Base-by-base conservation (phyloP, 2,797 vertebrate species). In the Aulostomus chinensis region DNA sequence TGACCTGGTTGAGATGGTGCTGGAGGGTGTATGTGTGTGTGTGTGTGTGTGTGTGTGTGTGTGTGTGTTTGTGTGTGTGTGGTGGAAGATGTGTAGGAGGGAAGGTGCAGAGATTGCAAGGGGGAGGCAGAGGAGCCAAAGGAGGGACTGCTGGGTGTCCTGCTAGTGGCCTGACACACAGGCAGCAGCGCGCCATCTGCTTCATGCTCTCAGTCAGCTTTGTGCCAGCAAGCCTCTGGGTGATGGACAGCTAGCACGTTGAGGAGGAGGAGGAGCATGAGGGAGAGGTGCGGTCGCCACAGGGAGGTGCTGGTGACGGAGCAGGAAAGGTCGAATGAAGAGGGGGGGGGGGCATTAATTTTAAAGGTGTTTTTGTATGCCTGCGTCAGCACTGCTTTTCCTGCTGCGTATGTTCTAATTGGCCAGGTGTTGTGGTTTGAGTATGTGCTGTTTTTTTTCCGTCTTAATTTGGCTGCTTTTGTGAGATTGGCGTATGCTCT, bases 181-280 rank as follows among this genome's bases (percentile, higher is more conserved):
- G 75, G 83, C 80, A 86, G 80, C 82, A 76, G 73, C 69, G 51
- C 76, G 83, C 89, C 89, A 91, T 92, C 90, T 92, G 90, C 86
- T 85, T 63, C 65, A 58, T 55, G 73, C 69, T 80, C 83, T 70
- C 78, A 51, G 68, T 69, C 60, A 68, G 60, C 52, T 74, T 63
- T 2, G 60, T 81, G 87, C 87, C 86, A 89, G 78, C 31, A 49
- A 60, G 83, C 73, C 58, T 32, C 76, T 68, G 76, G 57, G 64
- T 81, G 81, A 78, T 46, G 71, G 87, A 76, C 81, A 73, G 69
- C 32, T 29, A 56, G 60, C 64, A 56, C 7, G 48, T 6, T 9
- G 22, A 65, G 43, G 70, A 46, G 57, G 60, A 26, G 47, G 43
- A 43, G 78, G 65, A 50, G 62, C 43, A 36, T 36, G 7, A 17